A percentile compares a stretch with the other conserved stretches of the same genome.
Evolutionary conservation across 1,140 invertebrate genomes (phyloP).

Genomic region (Bombus turneri): DNA sequence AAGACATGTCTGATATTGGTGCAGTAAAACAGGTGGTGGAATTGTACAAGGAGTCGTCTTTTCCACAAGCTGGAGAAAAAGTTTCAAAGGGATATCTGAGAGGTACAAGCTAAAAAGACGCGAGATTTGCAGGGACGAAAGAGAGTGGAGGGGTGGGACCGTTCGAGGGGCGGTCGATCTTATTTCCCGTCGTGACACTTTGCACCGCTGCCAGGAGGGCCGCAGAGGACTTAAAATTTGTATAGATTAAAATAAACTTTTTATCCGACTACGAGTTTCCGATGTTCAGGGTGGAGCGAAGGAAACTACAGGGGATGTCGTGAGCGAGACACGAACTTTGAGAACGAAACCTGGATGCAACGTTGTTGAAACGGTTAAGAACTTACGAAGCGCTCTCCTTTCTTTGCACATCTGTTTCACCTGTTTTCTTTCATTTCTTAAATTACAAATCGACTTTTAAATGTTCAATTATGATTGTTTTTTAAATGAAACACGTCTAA

Average conservation of each 20-base stretch:
- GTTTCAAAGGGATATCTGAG: slow-evolving; percentile 16
- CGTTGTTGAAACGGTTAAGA: not conserved
- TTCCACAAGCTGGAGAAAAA: not conserved
- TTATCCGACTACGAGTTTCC: slow-evolving; percentile 69
- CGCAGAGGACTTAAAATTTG: slow-evolving; percentile 74
- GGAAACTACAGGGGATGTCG: slow-evolving; percentile 4
- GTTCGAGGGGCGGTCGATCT: slow-evolving; percentile 37
- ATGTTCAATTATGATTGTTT: not conserved
- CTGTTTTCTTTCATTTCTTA: not conserved
- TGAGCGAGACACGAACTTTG: slow-evolving; percentile 18
- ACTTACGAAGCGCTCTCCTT: not conserved
- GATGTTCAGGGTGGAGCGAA: slow-evolving; percentile 27
- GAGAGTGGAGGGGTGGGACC: slow-evolving; percentile 21
- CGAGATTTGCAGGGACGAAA: slow-evolving; percentile 30
- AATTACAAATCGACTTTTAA: not conserved
- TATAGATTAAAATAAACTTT: slow-evolving; percentile 81
- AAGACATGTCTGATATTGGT: not conserved
- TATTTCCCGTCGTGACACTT: slow-evolving; percentile 61
- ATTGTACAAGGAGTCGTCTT: not conserved
- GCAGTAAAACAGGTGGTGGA: not conserved
- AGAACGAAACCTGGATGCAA: slow-evolving; percentile 45
- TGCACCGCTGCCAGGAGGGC: slow-evolving; percentile 26
- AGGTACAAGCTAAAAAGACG: slow-evolving; percentile 23
- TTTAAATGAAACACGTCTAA: slow-evolving; percentile 23
- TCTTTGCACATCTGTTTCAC: not conserved